Conservation (phyloP, 1,140 invertebrate genomes). For the Ceratosolen fusciceps region DNA sequence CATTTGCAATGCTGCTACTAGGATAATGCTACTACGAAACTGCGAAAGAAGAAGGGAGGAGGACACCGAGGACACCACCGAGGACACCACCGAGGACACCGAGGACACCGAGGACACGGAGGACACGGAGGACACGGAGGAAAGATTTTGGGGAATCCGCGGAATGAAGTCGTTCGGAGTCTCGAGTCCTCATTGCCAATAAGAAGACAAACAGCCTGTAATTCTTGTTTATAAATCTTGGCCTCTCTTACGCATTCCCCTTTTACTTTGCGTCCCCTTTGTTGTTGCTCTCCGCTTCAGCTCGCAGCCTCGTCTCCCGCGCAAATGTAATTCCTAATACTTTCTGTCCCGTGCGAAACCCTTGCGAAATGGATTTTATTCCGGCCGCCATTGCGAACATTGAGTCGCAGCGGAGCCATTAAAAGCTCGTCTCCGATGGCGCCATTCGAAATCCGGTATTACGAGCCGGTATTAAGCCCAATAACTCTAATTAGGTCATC, state of each 20-base stretch:
- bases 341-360: neutral
- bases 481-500: too few species aligned
- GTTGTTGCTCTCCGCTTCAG: neutral
- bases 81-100: too few species aligned
- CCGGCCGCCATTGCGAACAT: too few species aligned
- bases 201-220: constrained; percentile 28
- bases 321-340: too few species aligned
- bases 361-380: neutral
- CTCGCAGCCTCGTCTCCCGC: neutral
- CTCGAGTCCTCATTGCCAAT: constrained; percentile 12
- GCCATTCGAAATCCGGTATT: too few species aligned
- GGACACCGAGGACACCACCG: neutral
- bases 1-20: too few species aligned
- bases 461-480: too few species aligned
- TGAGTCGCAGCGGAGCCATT: too few species aligned
- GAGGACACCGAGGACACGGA: neutral
- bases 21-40: too few species aligned
- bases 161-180: constrained; percentile 51
- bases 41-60: too few species aligned
- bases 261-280: constrained; percentile 7
- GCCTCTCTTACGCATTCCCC: constrained; percentile 16
- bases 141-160: constrained; percentile 45
- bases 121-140: constrained; percentile 9
- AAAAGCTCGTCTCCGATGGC: too few species aligned
- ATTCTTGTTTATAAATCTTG: constrained; percentile 43